Evolutionary conservation across 2,113 vertebrate species (phyloP).

Genomic region (Brachypteracias leptosomus): DNA sequence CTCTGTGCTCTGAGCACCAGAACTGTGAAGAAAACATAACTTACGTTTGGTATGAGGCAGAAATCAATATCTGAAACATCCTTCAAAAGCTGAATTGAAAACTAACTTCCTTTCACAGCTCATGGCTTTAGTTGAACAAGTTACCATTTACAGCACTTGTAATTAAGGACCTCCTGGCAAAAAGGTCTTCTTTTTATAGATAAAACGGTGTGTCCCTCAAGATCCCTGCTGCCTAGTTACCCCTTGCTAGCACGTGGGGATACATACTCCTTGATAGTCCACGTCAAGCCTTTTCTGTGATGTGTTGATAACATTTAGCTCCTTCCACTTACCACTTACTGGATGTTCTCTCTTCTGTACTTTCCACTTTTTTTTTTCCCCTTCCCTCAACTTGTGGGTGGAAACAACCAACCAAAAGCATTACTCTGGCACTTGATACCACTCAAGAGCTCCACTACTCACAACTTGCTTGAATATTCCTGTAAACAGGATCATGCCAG

Average conservation of each 20-base stretch:
- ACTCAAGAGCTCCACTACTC: neutral
- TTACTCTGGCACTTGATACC: neutral
- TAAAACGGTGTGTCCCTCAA: neutral
- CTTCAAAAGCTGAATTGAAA: neutral
- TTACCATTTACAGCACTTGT: neutral
- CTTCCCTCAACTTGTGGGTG: neutral
- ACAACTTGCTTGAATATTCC: neutral
- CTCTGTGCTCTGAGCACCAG: neutral
- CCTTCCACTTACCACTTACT: neutral
- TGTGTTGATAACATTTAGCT: neutral
- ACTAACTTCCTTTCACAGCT: neutral
- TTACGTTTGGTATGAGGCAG: neutral
- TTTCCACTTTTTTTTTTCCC: fast-evolving
- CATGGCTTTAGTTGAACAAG: neutral
- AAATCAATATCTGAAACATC: neutral
- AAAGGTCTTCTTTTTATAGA: neutral
- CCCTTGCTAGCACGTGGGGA: too few relatives aligned
- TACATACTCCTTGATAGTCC: neutral
- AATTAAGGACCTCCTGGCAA: neutral
- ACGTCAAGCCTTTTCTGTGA: neutral
- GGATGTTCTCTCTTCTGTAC: neutral
- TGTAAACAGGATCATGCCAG: neutral
- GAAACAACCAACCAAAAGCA: neutral
- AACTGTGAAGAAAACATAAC: neutral
- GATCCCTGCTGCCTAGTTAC: neutral